Percentiles rank a stretch among this genome's conserved stretches.
Evolutionary conservation across 2,797 vertebrate species (phyloP).

Genomic region (Allobates femoralis): DNA sequence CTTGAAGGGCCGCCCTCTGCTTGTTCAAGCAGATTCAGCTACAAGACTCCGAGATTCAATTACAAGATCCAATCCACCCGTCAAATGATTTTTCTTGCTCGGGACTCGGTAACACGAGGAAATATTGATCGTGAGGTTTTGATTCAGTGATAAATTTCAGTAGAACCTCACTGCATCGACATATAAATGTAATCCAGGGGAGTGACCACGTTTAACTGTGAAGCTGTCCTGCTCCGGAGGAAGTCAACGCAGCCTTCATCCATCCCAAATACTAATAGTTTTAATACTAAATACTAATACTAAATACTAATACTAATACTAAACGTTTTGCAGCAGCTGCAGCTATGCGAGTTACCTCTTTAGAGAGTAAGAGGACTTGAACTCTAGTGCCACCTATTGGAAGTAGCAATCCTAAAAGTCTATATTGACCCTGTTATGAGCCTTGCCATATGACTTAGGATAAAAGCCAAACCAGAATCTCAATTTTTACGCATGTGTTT

Average conservation of each 20-base stretch:
- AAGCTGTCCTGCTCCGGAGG: background rate
- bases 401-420: too few species aligned
- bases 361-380: too few species aligned
- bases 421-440: too few species aligned
- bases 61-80: slow-evolving; percentile 33
- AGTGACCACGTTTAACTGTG: background rate
- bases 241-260: background rate
- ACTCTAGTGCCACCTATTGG: too few species aligned
- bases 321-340: too few species aligned
- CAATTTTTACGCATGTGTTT: too few species aligned
- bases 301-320: too few species aligned
- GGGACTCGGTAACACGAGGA: slow-evolving; percentile 23
- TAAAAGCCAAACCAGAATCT: too few species aligned
- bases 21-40: slow-evolving; percentile 10
- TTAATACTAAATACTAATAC: too few species aligned
- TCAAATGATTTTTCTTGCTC: slow-evolving; percentile 40
- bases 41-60: slow-evolving; percentile 36
- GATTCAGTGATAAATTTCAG: slow-evolving; percentile 32
- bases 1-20: slow-evolving; percentile 11
- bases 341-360: too few species aligned
- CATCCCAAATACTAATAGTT: too few species aligned
- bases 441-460: too few species aligned
- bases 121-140: slow-evolving; percentile 24
- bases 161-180: background rate
- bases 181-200: slow-evolving; percentile 21